phyloP scores from a whole-genome alignment of 2,888 invertebrate species.

The Smittia aterrima region DNA sequence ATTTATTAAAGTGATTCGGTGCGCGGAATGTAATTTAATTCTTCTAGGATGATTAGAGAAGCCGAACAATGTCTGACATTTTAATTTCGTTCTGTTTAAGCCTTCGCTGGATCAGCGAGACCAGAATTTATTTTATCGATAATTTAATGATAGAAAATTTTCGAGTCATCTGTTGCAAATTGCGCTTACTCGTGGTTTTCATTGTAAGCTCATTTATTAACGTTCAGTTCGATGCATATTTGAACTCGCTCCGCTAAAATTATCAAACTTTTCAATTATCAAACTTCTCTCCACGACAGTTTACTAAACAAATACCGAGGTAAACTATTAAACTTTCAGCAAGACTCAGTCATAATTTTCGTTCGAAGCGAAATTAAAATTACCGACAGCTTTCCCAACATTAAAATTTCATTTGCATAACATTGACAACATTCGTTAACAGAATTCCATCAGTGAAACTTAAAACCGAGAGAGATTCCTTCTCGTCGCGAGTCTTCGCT shows the following conservation, averaged over 20 bases:
- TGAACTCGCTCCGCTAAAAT: neutral
- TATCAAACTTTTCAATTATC: too few species aligned
- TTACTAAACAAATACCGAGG: neutral
- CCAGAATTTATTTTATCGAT: too few species aligned
- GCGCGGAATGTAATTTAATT: neutral
- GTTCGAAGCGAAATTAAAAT: neutral
- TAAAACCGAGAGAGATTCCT: neutral
- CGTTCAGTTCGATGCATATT: neutral
- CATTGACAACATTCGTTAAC: neutral
- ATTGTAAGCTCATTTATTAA: neutral
- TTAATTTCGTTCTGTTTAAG: too few species aligned
- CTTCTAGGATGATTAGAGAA: too few species aligned
- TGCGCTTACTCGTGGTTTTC: neutral
- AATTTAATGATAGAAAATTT: neutral
- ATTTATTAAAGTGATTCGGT: neutral
- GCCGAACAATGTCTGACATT: too few species aligned
- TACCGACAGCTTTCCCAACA: neutral
- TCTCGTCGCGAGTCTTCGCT: neutral
- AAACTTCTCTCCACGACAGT: neutral
- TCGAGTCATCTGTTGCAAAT: neutral
- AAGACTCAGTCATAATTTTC: neutral
- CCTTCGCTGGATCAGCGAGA: too few species aligned
- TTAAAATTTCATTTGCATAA: conserved; percentile 1
- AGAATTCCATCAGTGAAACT: neutral
- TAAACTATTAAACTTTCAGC: neutral